These are phyloP conservation scores for Asarcornis scutulata DNA, from an alignment of 2,113 vertebrate species.

Conservation along the genomic window DNA sequence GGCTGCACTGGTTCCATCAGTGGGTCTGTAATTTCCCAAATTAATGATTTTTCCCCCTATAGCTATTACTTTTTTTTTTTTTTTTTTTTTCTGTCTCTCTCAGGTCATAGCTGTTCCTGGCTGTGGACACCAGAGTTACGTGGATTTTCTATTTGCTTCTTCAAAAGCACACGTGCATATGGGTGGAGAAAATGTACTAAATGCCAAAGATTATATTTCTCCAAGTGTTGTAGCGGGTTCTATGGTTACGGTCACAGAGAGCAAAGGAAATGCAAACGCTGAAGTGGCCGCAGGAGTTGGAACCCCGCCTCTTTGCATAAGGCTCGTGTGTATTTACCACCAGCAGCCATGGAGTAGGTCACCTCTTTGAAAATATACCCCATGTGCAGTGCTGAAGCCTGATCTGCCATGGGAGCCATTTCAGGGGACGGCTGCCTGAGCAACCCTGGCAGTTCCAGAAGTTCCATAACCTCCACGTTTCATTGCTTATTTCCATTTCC, in stretches of 20 bases:
- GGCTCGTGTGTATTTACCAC: background rate
- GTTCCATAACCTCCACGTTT: background rate
- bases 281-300: background rate
- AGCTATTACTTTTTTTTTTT: background rate
- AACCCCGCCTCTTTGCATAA: background rate
- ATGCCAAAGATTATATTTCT: constrained; percentile 67
- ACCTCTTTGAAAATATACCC: background rate
- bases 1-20: background rate
- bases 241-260: constrained; percentile 56
- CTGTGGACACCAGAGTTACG: background rate
- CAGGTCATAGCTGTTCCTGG: background rate
- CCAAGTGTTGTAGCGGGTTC: constrained; percentile 47
- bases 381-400: background rate
- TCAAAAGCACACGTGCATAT: constrained; percentile 19
- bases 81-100: background rate
- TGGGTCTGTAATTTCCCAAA: background rate
- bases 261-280: constrained; percentile 33
- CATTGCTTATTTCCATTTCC: background rate
- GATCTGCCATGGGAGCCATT: background rate
- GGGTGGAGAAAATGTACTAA: constrained; percentile 37
- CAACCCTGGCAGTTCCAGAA: background rate
- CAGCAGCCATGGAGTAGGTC: background rate
- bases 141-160: constrained; percentile 50
- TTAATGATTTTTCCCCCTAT: background rate
- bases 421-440: background rate